These are phyloP conservation scores for Melipona quadrifasciata DNA, from an alignment of 1,140 invertebrate genomes.

Conservation along the genomic window DNA sequence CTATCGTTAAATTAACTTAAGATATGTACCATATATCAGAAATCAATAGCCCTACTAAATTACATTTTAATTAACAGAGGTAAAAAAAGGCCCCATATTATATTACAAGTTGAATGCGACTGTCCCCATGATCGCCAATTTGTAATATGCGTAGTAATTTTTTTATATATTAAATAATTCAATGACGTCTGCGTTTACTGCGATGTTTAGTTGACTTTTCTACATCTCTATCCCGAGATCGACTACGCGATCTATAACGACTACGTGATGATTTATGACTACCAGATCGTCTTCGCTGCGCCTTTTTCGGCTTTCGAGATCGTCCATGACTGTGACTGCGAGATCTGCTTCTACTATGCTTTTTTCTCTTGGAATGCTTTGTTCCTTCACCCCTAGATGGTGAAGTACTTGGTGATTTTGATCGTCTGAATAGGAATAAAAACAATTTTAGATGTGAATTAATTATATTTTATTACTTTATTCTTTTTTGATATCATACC, in stretches of 20 bases:
- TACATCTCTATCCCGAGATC: constrained; percentile 79
- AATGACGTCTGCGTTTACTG: constrained; percentile 76
- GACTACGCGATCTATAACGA: constrained; percentile 82
- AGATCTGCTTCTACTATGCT: constrained; percentile 82
- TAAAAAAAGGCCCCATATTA: constrained; percentile 42
- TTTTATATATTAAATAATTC: constrained; percentile 25
- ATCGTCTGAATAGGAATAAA: constrained; percentile 73
- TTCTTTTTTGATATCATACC: constrained; percentile 57
- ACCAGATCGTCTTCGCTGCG: constrained; percentile 77
- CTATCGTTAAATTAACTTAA: constrained; percentile 28
- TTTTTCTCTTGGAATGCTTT: constrained; percentile 81
- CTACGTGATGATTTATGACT: constrained; percentile 82
- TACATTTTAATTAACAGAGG: constrained; percentile 17
- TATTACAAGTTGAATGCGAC: constrained; percentile 42
- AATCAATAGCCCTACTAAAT: constrained; percentile 32
- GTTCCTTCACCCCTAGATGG: constrained; percentile 72
- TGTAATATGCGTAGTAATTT: neutral
- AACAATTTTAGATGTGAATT: neutral
- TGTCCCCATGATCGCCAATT: neutral
- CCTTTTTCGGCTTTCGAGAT: constrained; percentile 80
- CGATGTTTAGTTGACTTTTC: constrained; percentile 79
- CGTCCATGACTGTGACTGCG: constrained; percentile 81
- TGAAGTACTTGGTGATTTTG: constrained; percentile 75
- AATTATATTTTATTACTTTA: neutral
- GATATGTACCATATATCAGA: constrained; percentile 36